These are phyloP conservation scores for Noctua janthina DNA, from an alignment of 2,888 invertebrate species.

Conservation along the genomic window DNA sequence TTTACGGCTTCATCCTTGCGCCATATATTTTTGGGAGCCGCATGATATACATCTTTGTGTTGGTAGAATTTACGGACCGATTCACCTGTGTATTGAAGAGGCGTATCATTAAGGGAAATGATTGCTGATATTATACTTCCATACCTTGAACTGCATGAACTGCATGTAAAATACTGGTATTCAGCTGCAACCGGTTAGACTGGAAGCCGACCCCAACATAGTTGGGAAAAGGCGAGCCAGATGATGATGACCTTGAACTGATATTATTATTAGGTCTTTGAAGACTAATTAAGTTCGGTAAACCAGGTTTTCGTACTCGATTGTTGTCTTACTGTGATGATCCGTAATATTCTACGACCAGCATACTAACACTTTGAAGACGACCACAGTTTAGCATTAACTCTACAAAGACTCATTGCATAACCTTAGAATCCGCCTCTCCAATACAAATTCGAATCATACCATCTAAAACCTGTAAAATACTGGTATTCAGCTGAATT, in stretches of 20 bases:
- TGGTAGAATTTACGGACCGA: slow-evolving; percentile 23
- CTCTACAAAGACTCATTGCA: neutral
- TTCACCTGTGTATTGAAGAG: neutral
- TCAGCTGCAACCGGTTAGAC: too few species aligned
- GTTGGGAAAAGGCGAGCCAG: too few species aligned
- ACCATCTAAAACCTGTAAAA: neutral
- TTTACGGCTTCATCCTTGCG: slow-evolving; percentile 22
- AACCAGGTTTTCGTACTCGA: neutral
- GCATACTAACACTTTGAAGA: neutral
- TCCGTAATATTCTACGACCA: neutral
- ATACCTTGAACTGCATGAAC: too few species aligned
- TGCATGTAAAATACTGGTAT: too few species aligned
- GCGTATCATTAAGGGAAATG: neutral
- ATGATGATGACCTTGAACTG: neutral
- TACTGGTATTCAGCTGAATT: too few species aligned
- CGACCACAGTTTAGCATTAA: neutral
- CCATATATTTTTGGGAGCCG: slow-evolving; percentile 11
- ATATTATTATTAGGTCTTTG: neutral
- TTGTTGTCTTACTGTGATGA: neutral
- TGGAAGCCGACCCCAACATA: too few species aligned
- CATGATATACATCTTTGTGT: neutral
- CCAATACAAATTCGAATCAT: neutral
- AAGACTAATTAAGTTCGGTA: neutral
- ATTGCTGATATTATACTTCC: neutral
- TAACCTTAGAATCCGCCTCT: neutral